Evolutionary conservation across 2,797 vertebrate species (phyloP).

Genomic region (Malacoraja senta): DNA sequence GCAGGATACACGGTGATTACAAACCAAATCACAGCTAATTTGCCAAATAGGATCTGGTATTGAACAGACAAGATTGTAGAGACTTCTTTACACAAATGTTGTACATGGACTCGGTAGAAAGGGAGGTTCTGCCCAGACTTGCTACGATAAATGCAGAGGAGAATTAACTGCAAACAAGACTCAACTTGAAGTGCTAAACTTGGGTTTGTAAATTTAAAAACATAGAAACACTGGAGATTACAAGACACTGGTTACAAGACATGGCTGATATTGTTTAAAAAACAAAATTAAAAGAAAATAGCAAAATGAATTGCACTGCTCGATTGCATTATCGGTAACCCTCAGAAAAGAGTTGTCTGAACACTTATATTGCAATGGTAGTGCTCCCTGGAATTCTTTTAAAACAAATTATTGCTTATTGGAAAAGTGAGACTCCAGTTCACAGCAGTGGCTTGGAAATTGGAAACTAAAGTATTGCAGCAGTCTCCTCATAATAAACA

Average conservation of each 20-base stretch:
- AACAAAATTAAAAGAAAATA: neutral
- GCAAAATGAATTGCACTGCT: neutral
- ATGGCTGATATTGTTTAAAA: neutral
- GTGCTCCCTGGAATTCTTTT: neutral
- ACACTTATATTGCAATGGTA: neutral
- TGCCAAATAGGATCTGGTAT: neutral
- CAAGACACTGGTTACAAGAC: neutral
- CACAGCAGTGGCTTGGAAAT: neutral
- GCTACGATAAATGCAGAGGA: neutral
- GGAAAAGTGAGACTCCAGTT: neutral
- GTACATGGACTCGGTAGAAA: neutral
- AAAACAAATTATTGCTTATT: too few species aligned
- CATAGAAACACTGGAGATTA: neutral
- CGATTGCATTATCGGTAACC: neutral
- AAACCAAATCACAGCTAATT: neutral
- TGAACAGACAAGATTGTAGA: neutral
- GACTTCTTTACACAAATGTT: neutral
- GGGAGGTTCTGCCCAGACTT: neutral
- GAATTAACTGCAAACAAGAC: neutral
- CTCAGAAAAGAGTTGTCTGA: neutral
- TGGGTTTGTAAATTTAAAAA: neutral
- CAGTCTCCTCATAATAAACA: neutral
- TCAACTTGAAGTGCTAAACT: neutral
- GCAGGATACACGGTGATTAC: neutral
- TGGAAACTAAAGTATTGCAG: neutral